Percentiles rank a stretch among this genome's conserved stretches.
Conservation (phyloP, 2,113 vertebrate species). For the Polypterus senegalus region DNA sequence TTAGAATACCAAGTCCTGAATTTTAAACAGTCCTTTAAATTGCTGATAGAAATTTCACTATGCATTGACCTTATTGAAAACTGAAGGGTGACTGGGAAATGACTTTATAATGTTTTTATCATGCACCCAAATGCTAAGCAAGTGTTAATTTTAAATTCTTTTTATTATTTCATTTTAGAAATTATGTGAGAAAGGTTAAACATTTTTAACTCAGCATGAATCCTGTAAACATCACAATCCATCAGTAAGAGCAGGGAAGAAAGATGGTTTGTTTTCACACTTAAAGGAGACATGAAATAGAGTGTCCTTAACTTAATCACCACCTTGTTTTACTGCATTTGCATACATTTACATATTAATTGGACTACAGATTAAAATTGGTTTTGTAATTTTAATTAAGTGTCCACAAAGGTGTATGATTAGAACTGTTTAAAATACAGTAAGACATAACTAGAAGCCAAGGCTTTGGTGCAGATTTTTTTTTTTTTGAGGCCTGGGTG, state of each 20-base stretch:
- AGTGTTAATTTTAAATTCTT: conserved; percentile 3
- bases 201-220: conserved; percentile 43
- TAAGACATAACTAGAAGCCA: conserved; percentile 97
- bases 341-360: conserved; percentile 99
- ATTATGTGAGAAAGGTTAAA: conserved; percentile 35
- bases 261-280: conserved; percentile 98
- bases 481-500: conserved; percentile 58
- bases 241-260: conserved; percentile 80
- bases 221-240: conserved; percentile 91
- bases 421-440: conserved; percentile 99
- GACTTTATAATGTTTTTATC: conserved; percentile 58
- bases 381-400: conserved; percentile 99
- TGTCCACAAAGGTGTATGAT: conserved; percentile 99
- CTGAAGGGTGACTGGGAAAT: conserved; percentile 65
- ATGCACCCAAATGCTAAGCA: conserved; percentile 6
- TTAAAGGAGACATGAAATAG: conserved; percentile 99
- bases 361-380: conserved; percentile 99
- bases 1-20: conserved; percentile 77
- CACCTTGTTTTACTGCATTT: conserved; percentile 99
- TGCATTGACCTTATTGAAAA: conserved; percentile 80
- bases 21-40: conserved; percentile 81
- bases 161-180: conserved; percentile 15
- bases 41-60: conserved; percentile 77
- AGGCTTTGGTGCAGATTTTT: conserved; percentile 81
- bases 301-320: conserved; percentile 99